Base-by-base conservation (phyloP, 1,140 invertebrate species). In the Linepithema humile region DNA sequence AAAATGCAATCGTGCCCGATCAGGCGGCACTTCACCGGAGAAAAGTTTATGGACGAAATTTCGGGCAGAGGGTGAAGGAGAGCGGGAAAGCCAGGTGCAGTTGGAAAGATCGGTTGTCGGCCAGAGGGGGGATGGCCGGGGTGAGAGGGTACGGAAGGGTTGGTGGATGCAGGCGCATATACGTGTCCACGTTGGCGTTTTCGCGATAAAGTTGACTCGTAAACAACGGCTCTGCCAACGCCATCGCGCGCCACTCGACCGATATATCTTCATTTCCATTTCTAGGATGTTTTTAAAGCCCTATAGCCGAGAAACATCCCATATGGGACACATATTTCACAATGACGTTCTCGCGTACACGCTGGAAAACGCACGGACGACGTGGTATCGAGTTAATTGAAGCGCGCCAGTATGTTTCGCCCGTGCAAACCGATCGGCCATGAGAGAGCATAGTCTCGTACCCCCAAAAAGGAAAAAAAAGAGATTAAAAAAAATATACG, bases 251-350 rank as follows among this genome's bases (percentile, higher is more conserved):
- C 72, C 53, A 53, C 80, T 78, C 53, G 78, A 75, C 57, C 85
- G 65, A 87, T 88, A 84, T 88, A 88, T 92, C 90, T 92, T 91
- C 84, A 90, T 92, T 89, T 83, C 89, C 89, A 89, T 87, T 89
- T 89, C 85, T 88, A 84, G 87, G 85, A 88, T 90, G 88, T 89
- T 92, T 90, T 91, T 84, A 88, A 88, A 89, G 80, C 84, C 73
- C 87, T 86, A 87, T 90, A 86, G 82, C 73, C 89, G 87, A 92
- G 69, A 82, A 91, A 92, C 86, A 88, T 90, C 88, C 89, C 92
- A 90, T 91, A 77, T 86, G 91, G 92, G 92, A 91, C 88, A 88
- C 90, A 91, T 92, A 93, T 90, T 90, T 93, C 88, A 91, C 84
- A 85, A 91, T 91, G 90, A 89, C 87, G 83, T 85, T 32, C 35